Conservation (phyloP, 2,113 vertebrate genomes). For the Callipepla californica region DNA sequence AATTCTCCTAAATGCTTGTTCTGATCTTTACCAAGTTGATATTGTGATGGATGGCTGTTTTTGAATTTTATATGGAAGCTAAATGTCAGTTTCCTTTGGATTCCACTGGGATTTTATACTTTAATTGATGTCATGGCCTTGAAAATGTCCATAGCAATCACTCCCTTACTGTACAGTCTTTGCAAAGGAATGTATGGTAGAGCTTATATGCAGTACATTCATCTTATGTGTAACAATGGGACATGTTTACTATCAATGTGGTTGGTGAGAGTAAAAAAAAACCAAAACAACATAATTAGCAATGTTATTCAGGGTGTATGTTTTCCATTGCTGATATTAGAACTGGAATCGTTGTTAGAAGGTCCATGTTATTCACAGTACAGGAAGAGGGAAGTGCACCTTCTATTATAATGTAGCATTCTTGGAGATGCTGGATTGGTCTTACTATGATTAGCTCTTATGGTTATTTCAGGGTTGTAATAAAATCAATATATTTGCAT, state of each 20-base stretch:
- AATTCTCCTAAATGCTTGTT: background rate
- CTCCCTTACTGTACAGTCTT: background rate
- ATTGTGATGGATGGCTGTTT: background rate
- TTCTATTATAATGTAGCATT: background rate
- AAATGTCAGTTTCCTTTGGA: background rate
- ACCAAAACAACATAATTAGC: background rate
- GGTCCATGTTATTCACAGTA: background rate
- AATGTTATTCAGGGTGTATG: background rate
- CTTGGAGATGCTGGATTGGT: background rate
- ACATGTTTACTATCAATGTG: background rate
- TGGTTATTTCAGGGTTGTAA: background rate
- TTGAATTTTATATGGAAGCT: background rate
- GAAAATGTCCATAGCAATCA: background rate
- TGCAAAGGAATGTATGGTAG: background rate
- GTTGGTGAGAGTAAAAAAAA: background rate
- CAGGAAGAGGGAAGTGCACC: background rate
- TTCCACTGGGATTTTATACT: background rate
- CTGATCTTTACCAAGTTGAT: background rate
- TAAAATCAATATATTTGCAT: background rate
- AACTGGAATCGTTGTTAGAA: background rate
- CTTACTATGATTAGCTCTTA: background rate
- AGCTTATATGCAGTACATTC: background rate
- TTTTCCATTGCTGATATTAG: background rate
- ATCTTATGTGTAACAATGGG: background rate
- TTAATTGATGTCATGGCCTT: background rate